Base-by-base conservation (phyloP, 2,113 vertebrate species). In the Ciconia boyciana region DNA sequence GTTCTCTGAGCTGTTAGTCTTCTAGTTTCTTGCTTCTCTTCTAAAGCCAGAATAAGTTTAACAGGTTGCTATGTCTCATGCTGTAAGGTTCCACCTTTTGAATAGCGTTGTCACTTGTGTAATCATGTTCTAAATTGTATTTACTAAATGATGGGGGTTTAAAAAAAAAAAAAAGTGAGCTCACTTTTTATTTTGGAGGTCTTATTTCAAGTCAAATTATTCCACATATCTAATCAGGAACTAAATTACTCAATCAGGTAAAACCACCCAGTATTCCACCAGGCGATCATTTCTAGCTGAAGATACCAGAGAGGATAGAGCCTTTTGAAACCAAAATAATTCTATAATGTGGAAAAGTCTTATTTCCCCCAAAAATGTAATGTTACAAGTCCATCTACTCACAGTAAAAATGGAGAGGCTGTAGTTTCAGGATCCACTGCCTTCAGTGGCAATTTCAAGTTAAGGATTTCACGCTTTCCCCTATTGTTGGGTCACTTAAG, bases 361-460 rank as follows among this genome's bases (percentile, higher is more conserved):
- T 65, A 75, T 69, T 72, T 58, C 4, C 34, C 7, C 1, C 0
- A 0, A 10, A 5, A 21, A 51, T 3, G 4, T 39, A 69, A 52
- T 25, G 36, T 46, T 74, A 7, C 8, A 51, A 57, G 51, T 24
- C 21, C 43, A 52, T 34, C 52, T 86, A 61, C 21, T 88, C 28
- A 48, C 16, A 79, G 43, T 52, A 57, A 65, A 94, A 84, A 4
- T 48, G 15, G 72, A 90, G 31, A 90, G 46, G 25, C 8, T n/a
- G 26, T 61, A 62, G 41, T 65, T 70, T 57, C 46, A 85, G 48
- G 36, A 88, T 39, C 9, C 25, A 41, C 4, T 68, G 75, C 39
- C 68, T 72, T 52, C 39, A 76, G 22, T 8, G 43, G 25, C 39
- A 80, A 66, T 80, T 83, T 71, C 61, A 80, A 76, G 48, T 49